Percentiles rank a stretch among this genome's conserved stretches.
Evolutionary conservation across 2,888 invertebrate species (phyloP).

Genomic region (Malachius bipustulatus): DNA sequence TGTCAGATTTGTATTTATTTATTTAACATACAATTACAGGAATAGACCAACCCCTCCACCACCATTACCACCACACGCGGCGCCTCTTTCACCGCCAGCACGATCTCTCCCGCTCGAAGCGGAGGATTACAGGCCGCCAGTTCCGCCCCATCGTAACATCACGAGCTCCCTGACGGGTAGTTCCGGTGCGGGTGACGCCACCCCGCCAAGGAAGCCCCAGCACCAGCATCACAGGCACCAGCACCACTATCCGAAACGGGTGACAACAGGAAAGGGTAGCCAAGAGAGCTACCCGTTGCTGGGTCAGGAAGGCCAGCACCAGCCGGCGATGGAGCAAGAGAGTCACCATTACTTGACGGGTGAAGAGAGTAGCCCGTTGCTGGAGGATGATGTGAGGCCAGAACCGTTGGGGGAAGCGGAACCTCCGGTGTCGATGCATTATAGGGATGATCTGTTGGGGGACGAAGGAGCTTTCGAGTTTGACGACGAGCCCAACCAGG

Average conservation of each 20-base stretch:
- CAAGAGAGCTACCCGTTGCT: too few relatives aligned
- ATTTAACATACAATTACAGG: too few relatives aligned
- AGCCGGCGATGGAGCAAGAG: too few relatives aligned
- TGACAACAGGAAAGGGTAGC: too few relatives aligned
- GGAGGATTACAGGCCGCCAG: constrained; percentile 74
- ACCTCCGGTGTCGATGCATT: too few relatives aligned
- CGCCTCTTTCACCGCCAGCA: constrained; percentile 25
- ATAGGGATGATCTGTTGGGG: constrained; percentile 1
- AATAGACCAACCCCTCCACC: constrained; percentile 32
- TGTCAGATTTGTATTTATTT: constrained; percentile 1
- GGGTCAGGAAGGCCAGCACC: too few relatives aligned
- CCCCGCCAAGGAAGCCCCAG: constrained; percentile 32
- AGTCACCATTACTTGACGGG: too few relatives aligned
- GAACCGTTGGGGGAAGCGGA: too few relatives aligned
- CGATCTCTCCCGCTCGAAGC: constrained; percentile 28
- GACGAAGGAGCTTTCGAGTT: constrained; percentile 39
- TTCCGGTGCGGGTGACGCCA: constrained; percentile 20
- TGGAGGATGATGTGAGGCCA: too few relatives aligned
- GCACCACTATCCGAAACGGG: too few relatives aligned
- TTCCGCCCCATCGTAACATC: constrained; percentile 74
- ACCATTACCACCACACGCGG: constrained; percentile 43
- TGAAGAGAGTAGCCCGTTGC: too few relatives aligned
- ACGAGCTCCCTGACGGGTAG: constrained; percentile 45
- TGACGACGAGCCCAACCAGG: constrained; percentile 42
- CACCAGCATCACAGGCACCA: constrained; percentile 39